Conservation (phyloP, 1,140 invertebrate species). For the Atta colombica region DNA sequence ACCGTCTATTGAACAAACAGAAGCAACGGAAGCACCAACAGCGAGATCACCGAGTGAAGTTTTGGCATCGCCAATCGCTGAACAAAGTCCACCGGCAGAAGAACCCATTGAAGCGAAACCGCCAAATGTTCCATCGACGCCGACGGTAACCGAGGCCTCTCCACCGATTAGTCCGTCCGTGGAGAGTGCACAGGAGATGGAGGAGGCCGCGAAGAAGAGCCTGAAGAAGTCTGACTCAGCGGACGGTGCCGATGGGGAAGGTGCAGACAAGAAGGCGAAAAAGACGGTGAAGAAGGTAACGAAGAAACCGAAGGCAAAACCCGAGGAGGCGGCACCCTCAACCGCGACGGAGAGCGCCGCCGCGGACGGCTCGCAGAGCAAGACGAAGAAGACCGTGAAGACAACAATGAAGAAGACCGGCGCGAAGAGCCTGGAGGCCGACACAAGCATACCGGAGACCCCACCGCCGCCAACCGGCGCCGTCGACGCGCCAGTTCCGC, state of each 20-base stretch:
- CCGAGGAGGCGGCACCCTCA: constrained; percentile 58
- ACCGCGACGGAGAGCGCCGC: constrained; percentile 54
- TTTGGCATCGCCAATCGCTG: constrained; percentile 26
- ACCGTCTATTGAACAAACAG: neutral
- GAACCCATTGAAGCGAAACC: constrained; percentile 71
- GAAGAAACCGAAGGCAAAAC: constrained; percentile 79
- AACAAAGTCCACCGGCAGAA: constrained; percentile 2
- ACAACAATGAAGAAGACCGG: constrained; percentile 72
- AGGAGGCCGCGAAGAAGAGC: constrained; percentile 60
- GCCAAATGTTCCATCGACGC: constrained; percentile 76
- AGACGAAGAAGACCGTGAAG: constrained; percentile 78
- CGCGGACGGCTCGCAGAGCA: constrained; percentile 62
- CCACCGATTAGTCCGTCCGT: constrained; percentile 79
- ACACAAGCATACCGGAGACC: constrained; percentile 79
- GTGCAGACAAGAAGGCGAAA: constrained; percentile 75
- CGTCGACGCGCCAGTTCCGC: constrained; percentile 82
- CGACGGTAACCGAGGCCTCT: constrained; percentile 79
- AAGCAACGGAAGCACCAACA: constrained; percentile 1
- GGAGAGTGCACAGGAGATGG: constrained; percentile 31
- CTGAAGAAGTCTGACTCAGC: constrained; percentile 52
- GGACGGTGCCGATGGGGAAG: constrained; percentile 61
- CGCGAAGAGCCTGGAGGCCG: constrained; percentile 77
- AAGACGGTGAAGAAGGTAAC: constrained; percentile 80
- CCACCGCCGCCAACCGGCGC: constrained; percentile 67
- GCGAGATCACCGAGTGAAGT: constrained; percentile 24